phyloP scores from a whole-genome alignment of 2,113 vertebrate genomes.

The Fulica atra region DNA sequence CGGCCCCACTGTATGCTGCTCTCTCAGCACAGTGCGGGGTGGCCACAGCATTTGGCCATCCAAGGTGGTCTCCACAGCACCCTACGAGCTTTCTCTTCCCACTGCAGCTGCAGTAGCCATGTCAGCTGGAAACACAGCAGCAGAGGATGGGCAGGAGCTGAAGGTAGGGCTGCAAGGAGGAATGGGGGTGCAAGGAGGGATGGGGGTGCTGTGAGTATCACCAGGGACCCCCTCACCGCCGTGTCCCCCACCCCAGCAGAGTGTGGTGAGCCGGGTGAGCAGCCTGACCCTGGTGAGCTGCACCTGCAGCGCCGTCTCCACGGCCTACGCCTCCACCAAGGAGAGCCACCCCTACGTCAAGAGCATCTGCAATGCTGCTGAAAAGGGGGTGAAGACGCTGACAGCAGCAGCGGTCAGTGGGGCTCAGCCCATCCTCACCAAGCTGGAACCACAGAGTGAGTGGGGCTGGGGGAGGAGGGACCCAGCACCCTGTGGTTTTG shows the following conservation, averaged over 20 bases:
- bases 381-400: too few relatives aligned
- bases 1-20: not conserved
- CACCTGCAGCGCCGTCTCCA: conserved; percentile 73
- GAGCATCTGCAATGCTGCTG: too few relatives aligned
- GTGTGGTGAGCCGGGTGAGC: conserved; percentile 77
- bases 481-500: not conserved
- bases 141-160: not conserved
- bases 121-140: not conserved
- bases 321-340: conserved; percentile 84
- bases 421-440: too few relatives aligned
- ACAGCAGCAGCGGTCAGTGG: too few relatives aligned
- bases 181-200: fast-evolving
- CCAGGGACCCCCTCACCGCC: not conserved
- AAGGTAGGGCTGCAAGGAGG: not conserved
- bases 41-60: not conserved
- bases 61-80: not conserved
- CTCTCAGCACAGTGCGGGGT: not conserved
- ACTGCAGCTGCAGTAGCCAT: not conserved
- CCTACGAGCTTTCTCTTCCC: not conserved
- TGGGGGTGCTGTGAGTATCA: fast-evolving
- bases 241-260: conserved; percentile 58
- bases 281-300: conserved; percentile 84
- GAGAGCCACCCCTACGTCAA: too few relatives aligned
- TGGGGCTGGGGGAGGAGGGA: conserved; percentile 67
- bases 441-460: too few relatives aligned